These are phyloP conservation scores for Sporophila hypoxantha DNA, from an alignment of 2,113 vertebrate species.

Conservation along the genomic window DNA sequence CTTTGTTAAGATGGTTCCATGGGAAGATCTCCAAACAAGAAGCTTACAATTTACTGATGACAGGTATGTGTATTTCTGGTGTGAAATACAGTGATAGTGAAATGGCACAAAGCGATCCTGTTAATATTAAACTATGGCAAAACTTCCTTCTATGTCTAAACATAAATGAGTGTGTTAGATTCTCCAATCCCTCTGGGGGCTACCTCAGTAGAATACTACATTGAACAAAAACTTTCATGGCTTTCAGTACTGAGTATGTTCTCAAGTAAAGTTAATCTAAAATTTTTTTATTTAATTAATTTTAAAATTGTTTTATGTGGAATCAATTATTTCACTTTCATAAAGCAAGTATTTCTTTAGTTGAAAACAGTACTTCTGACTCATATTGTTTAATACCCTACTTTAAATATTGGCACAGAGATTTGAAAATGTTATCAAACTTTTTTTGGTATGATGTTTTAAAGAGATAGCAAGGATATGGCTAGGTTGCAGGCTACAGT, in stretches of 20 bases:
- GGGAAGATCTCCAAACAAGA: conserved; percentile 98
- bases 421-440: not conserved
- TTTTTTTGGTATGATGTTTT: not conserved
- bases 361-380: not conserved
- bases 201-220: not conserved
- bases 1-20: conserved; percentile 91
- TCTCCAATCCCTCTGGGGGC: not conserved
- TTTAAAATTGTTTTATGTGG: accelerated
- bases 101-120: not conserved
- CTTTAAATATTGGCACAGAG: not conserved
- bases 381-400: not conserved
- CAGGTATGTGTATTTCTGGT: conserved; percentile 74
- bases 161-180: not conserved
- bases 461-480: not conserved
- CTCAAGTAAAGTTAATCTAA: not conserved
- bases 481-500: not conserved
- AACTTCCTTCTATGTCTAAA: not conserved
- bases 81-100: not conserved
- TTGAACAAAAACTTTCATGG: not conserved
- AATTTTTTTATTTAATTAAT: not conserved
- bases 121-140: not conserved
- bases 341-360: not conserved
- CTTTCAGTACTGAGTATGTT: not conserved
- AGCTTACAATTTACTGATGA: conserved; percentile 96
- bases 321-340: not conserved